A percentile compares a stretch with the other conserved stretches of the same genome.
These are phyloP conservation scores for Donacobius atricapilla DNA, from an alignment of 2,113 vertebrate species.

Conservation along the genomic window DNA sequence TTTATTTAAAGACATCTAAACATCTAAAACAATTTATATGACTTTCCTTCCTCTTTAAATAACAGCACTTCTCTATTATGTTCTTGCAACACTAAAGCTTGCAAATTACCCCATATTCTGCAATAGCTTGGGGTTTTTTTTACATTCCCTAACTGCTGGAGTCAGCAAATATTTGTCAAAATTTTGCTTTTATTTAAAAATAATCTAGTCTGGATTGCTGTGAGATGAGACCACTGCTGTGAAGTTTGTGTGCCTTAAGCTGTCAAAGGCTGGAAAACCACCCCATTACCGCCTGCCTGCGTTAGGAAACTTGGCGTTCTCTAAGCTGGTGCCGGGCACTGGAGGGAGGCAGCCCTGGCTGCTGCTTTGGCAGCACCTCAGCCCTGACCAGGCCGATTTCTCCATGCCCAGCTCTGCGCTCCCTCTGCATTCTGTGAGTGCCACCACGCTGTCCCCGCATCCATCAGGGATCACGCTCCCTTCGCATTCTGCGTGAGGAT, in stretches of 20 bases:
- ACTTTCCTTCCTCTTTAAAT: neutral
- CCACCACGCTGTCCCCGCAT: accelerated
- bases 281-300: accelerated
- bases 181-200: neutral
- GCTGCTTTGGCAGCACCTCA: neutral
- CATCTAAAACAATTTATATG: neutral
- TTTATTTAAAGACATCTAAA: neutral
- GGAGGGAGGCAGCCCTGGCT: neutral
- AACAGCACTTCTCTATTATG: neutral
- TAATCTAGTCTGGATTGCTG: accelerated
- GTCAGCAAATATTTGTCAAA: neutral
- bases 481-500: accelerated
- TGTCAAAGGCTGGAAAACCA: neutral
- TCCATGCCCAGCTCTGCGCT: accelerated
- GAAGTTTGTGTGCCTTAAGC: neutral
- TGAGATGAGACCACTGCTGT: accelerated
- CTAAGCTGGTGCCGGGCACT: accelerated
- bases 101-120: neutral
- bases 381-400: neutral
- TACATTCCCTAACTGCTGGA: neutral
- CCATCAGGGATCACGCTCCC: too few species aligned
- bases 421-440: neutral
- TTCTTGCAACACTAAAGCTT: neutral
- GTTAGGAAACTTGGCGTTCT: accelerated
- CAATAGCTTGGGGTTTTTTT: neutral